Evolutionary conservation across 2,797 vertebrate species (phyloP).

Genomic region (Acridotheres tristis): DNA sequence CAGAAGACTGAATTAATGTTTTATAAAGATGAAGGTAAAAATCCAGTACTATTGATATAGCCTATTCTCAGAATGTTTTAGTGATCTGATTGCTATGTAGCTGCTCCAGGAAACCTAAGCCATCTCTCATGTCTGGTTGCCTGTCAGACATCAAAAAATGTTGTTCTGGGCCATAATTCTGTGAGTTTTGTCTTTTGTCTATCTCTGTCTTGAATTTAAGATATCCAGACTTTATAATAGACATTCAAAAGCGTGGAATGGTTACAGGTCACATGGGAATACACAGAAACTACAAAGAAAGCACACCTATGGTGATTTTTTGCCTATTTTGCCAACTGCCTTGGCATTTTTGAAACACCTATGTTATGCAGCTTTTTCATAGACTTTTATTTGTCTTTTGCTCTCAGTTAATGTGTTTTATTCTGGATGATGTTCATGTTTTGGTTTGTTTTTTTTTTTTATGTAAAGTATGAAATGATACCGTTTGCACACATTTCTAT

Average conservation of each 20-base stretch:
- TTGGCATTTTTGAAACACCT: neutral
- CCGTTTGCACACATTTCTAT: neutral
- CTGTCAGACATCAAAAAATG: neutral
- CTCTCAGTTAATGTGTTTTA: neutral
- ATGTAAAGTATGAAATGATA: neutral
- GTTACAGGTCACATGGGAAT: neutral
- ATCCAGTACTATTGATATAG: neutral
- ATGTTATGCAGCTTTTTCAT: neutral
- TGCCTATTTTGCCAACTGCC: neutral
- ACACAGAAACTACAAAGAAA: neutral
- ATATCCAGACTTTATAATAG: neutral
- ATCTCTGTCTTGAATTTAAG: neutral
- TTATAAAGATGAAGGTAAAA: neutral
- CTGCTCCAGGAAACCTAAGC: neutral
- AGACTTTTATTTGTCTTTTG: neutral
- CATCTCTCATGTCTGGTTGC: neutral
- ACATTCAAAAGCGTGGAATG: neutral
- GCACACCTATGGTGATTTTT: fast-evolving
- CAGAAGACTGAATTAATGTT: neutral
- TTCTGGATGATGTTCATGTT: neutral
- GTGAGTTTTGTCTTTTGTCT: neutral
- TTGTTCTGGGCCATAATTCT: neutral
- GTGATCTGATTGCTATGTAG: neutral
- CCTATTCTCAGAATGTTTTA: neutral
- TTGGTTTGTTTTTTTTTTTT: neutral